phyloP scores from a whole-genome alignment of 2,888 invertebrate genomes.

The Sturmia bella region DNA sequence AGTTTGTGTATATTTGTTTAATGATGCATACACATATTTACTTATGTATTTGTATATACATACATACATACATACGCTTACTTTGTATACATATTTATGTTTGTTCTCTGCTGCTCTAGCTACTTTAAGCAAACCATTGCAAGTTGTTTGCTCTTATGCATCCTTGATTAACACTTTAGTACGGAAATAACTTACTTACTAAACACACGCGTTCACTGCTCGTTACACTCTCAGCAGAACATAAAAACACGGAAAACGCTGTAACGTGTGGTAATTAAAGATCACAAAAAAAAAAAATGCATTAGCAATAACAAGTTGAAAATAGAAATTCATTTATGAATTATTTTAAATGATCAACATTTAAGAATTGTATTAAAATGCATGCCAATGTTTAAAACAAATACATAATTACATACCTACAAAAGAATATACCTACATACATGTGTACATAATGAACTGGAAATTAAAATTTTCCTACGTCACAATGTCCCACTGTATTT shows the following conservation, averaged over 20 bases:
- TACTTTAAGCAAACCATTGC: conserved; percentile 67
- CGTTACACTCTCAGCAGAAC: conserved; percentile 32
- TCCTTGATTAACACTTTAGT: conserved; percentile 68
- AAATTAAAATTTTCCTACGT: not conserved
- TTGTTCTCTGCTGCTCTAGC: conserved; percentile 69
- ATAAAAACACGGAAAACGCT: conserved; percentile 14
- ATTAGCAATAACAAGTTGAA: conserved; percentile 5
- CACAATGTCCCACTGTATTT: not conserved
- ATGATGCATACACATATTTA: not conserved
- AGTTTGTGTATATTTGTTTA: conserved; percentile 13
- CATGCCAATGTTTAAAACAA: not conserved
- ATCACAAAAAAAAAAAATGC: conserved; percentile 14
- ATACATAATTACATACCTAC: not conserved
- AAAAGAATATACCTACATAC: not conserved
- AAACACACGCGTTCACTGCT: conserved; percentile 54
- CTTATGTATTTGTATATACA: not conserved
- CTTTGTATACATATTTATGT: conserved; percentile 4
- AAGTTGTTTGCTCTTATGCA: conserved; percentile 69
- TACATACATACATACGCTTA: not conserved
- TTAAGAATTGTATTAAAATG: conserved; percentile 1
- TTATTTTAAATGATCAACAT: conserved; percentile 10
- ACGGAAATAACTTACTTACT: conserved; percentile 64
- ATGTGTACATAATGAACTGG: not conserved
- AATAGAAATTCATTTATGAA: conserved; percentile 20
- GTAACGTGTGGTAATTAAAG: conserved; percentile 8